phyloP scores from a whole-genome alignment of 2,888 invertebrate species.

The Mythimna albipuncta region DNA sequence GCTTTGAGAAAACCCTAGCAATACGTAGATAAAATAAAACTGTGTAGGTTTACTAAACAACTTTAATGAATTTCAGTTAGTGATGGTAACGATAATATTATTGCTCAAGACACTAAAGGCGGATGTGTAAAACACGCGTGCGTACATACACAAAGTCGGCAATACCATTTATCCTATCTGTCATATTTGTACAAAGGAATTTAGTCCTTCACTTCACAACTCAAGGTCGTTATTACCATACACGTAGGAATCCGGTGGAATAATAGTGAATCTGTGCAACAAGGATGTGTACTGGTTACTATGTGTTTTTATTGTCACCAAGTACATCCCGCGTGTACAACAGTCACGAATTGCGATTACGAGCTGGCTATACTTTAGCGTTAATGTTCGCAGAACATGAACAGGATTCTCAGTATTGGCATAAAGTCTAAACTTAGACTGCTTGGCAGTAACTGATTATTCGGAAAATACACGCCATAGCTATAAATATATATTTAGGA shows the following conservation, averaged over 20 bases:
- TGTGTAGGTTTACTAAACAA: conserved; percentile 20
- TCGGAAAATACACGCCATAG: too few relatives aligned
- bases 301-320: conserved; percentile 73
- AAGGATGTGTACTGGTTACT: conserved; percentile 78
- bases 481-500: too few relatives aligned
- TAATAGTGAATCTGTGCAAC: conserved; percentile 66
- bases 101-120: conserved; percentile 61
- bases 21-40: neutral
- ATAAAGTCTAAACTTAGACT: neutral
- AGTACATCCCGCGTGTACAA: conserved; percentile 70
- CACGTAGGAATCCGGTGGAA: conserved; percentile 31
- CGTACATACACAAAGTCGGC: conserved; percentile 49
- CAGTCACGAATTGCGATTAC: conserved; percentile 76
- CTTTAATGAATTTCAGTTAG: conserved; percentile 26
- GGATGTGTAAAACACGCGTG: conserved; percentile 67
- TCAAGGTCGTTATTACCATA: conserved; percentile 49
- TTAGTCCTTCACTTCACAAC: conserved; percentile 32
- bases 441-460: neutral
- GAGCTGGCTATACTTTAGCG: conserved; percentile 30
- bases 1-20: too few relatives aligned
- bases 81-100: conserved; percentile 59
- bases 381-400: conserved; percentile 52
- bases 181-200: conserved; percentile 45
- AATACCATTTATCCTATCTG: conserved; percentile 39
- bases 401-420: conserved; percentile 48